A percentile compares a stretch with the other conserved stretches of the same genome.
Evolutionary conservation across 2,113 vertebrate genomes (phyloP).

Genomic region (Coracopsis vasa): DNA sequence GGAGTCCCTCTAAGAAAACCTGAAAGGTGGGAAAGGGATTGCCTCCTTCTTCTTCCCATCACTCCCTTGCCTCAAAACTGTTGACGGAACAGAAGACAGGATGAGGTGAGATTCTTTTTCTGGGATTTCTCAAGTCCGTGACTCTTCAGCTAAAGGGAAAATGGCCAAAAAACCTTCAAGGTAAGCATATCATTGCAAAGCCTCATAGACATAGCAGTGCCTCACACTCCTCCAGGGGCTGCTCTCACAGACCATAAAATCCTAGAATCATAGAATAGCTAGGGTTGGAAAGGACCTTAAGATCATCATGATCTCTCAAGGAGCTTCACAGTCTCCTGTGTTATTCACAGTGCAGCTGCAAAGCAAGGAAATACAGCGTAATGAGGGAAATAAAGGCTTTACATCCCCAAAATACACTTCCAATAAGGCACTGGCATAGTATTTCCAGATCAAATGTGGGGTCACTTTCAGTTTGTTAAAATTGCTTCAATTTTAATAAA

Average conservation of each 20-base stretch:
- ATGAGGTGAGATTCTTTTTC: background rate
- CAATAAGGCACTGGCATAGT: background rate
- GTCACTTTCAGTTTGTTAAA: background rate
- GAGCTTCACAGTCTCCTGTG: background rate
- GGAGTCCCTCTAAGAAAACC: background rate
- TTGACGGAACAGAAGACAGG: background rate
- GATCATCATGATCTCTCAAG: too few relatives aligned
- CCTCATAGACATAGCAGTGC: rapidly evolving
- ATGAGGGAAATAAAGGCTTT: background rate
- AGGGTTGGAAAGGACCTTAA: too few relatives aligned
- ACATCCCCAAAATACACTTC: background rate
- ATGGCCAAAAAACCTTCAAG: background rate
- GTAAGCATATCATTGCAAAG: background rate
- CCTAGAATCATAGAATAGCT: too few relatives aligned
- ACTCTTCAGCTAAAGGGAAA: background rate
- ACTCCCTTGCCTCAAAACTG: rapidly evolving
- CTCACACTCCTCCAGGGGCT: rapidly evolving
- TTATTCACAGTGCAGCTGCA: background rate
- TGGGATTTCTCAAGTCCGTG: background rate
- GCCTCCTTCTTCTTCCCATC: background rate
- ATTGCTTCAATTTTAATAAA: background rate
- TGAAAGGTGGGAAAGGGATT: background rate
- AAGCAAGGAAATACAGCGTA: rapidly evolving
- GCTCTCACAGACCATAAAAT: background rate
- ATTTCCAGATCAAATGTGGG: background rate